Conservation (phyloP, 1,140 invertebrate genomes). For the Trichomalopsis sarcophagae region DNA sequence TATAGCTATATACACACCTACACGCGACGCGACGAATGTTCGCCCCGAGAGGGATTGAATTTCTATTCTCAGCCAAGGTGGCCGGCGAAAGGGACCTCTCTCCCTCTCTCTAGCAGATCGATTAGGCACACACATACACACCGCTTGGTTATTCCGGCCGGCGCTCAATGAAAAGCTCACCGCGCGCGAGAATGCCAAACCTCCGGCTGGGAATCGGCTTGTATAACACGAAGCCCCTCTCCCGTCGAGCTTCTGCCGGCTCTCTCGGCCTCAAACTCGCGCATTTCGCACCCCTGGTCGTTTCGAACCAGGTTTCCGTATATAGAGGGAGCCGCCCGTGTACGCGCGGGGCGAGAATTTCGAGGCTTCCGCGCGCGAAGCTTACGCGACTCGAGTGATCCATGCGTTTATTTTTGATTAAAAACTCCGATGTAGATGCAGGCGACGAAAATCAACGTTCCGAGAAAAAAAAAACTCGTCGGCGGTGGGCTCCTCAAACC, state of each 20-base stretch:
- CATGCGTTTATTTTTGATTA: no score
- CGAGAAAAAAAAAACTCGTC: no score
- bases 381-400: no score
- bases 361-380: neutral
- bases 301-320: neutral
- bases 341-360: neutral
- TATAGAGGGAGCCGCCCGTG: no score
- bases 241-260: neutral
- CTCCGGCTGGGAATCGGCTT: conserved; percentile 3
- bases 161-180: conserved; percentile 24
- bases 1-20: neutral
- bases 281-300: neutral
- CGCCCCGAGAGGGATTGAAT: neutral
- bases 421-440: no score
- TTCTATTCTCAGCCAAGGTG: neutral
- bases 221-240: conserved; percentile 21
- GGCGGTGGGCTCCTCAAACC: no score
- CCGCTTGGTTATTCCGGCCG: neutral
- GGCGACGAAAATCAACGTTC: no score
- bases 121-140: neutral
- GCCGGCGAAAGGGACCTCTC: neutral
- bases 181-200: conserved; percentile 20
- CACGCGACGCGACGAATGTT: neutral
- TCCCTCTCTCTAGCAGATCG: neutral
- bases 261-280: neutral